Percentiles rank a stretch among this genome's conserved stretches.
Evolutionary conservation across 2,797 vertebrate species (phyloP).

Genomic region (Gobio occitaniae): DNA sequence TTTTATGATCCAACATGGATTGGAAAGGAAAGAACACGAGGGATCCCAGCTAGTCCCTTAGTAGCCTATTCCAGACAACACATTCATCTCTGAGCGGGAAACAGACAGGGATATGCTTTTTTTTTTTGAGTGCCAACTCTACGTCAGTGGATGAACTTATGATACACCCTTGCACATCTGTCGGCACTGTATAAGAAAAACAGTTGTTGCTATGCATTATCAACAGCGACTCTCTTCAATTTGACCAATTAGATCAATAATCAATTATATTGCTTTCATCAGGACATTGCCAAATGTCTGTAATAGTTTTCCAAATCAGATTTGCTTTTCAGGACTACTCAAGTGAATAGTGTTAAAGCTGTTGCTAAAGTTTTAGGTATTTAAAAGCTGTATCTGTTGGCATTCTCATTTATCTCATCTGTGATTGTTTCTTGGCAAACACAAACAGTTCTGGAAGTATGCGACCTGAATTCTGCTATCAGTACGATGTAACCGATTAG

Average conservation of each 20-base stretch:
- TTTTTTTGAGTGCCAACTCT: constrained; percentile 6
- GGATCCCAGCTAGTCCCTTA: constrained; percentile 29
- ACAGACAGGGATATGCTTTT: background rate
- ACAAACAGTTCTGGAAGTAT: background rate
- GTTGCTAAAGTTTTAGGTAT: background rate
- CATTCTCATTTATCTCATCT: background rate
- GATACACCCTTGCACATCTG: constrained; percentile 23
- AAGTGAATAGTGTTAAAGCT: background rate
- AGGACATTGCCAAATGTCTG: background rate
- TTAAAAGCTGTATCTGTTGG: background rate
- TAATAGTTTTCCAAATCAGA: background rate
- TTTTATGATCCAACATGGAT: constrained; percentile 4
- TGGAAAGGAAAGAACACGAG: constrained; percentile 19
- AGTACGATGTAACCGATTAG: background rate
- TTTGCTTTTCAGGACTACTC: no score
- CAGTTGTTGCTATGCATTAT: constrained; percentile 25
- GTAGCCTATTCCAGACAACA: constrained; percentile 6
- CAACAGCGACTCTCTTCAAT: constrained; percentile 1
- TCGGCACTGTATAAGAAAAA: background rate
- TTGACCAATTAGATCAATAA: background rate
- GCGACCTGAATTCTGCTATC: background rate
- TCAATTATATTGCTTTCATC: background rate
- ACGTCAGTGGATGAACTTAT: constrained; percentile 6
- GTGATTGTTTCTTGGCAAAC: background rate
- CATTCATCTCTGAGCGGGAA: constrained; percentile 19